Percentiles rank a stretch among this genome's conserved stretches.
Evolutionary conservation across 2,888 invertebrate species (phyloP).

Genomic region (Cotesia congregata): DNA sequence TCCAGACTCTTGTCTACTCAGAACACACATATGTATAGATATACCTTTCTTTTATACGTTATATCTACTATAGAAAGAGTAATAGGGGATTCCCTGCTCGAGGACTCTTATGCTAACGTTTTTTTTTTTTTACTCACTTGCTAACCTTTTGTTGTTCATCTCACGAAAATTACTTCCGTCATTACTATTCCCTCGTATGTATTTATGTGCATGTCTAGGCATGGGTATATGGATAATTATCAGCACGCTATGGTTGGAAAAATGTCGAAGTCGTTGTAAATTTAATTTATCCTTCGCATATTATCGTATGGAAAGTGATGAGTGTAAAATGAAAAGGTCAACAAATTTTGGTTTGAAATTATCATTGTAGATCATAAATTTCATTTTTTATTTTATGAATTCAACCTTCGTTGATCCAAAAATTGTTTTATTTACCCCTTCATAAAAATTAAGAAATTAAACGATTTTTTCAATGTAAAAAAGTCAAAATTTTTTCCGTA

Average conservation of each 20-base stretch:
- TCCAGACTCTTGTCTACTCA: slow-evolving; percentile 44
- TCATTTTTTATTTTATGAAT: too few species aligned
- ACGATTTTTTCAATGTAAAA: too few species aligned
- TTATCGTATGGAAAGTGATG: not conserved
- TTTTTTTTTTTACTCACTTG: slow-evolving; percentile 11
- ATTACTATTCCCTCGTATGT: slow-evolving; percentile 42
- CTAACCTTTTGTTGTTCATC: slow-evolving; percentile 60
- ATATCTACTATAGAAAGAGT: not conserved
- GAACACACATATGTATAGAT: not conserved
- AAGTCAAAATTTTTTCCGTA: too few species aligned
- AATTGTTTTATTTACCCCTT: too few species aligned
- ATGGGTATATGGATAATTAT: slow-evolving; percentile 18
- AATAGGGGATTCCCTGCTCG: slow-evolving; percentile 17
- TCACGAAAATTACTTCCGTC: slow-evolving; percentile 70
- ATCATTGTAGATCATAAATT: too few species aligned
- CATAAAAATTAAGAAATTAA: too few species aligned
- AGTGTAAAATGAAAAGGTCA: too few species aligned
- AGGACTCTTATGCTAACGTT: slow-evolving; percentile 32
- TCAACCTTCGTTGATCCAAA: too few species aligned
- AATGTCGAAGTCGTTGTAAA: slow-evolving; percentile 5
- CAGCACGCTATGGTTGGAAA: slow-evolving; percentile 30
- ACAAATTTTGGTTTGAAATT: too few species aligned
- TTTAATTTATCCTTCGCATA: not conserved
- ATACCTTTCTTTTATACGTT: not conserved
- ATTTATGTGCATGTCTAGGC: not conserved